Conservation (phyloP, 2,797 vertebrate species). For the Melanotaenia parkinsoni region DNA sequence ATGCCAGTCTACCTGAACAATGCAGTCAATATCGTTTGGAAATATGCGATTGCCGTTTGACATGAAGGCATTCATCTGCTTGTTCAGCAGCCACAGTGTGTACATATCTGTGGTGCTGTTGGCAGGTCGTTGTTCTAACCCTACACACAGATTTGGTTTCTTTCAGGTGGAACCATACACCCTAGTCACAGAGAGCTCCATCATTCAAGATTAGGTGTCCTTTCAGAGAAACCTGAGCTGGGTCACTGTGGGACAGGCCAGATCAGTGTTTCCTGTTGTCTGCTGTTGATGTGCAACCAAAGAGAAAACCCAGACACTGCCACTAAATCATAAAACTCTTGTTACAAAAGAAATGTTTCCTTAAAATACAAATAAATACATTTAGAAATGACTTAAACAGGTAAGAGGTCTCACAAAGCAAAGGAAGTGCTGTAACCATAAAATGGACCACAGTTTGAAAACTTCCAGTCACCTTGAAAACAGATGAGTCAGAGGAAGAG, state of each 20-base stretch:
- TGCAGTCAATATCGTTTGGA: neutral
- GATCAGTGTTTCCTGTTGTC: constrained; percentile 68
- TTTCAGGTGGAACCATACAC: constrained; percentile 74
- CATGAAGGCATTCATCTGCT: constrained; percentile 27
- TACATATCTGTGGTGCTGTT: constrained; percentile 42
- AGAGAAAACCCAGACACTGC: neutral
- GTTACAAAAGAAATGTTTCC: neutral
- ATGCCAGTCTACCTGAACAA: neutral
- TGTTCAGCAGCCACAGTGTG: constrained; percentile 3
- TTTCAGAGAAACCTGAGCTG: constrained; percentile 72
- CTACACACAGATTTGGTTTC: constrained; percentile 71
- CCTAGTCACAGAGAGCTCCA: constrained; percentile 57
- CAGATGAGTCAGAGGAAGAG: constrained; percentile 36
- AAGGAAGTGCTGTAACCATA: constrained; percentile 4
- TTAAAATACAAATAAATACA: neutral
- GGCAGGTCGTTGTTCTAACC: constrained; percentile 62
- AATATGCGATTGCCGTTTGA: constrained; percentile 23
- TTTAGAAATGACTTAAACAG: neutral
- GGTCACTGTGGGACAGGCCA: constrained; percentile 46
- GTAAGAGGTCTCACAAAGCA: neutral
- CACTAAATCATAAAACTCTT: constrained; percentile 1
- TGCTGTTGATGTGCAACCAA: constrained; percentile 9
- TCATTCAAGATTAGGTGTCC: constrained; percentile 69
- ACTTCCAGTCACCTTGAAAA: constrained; percentile 46
- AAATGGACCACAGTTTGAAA: constrained; percentile 20